Percentiles rank a stretch among this genome's conserved stretches.
Evolutionary conservation across 2,113 vertebrate genomes (phyloP).

Genomic region (Anolis carolinensis): DNA sequence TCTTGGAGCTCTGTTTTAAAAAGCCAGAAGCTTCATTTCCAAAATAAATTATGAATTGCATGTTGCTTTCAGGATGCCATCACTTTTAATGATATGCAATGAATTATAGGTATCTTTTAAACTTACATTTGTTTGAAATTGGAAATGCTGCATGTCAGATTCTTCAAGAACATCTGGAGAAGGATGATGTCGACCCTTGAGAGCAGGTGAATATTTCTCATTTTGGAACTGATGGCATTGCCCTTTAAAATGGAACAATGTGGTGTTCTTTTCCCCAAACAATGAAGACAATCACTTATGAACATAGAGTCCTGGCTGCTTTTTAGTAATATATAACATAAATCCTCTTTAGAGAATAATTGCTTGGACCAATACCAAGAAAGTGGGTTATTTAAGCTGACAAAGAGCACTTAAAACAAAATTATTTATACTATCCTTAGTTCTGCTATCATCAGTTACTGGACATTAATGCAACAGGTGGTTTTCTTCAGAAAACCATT

Average conservation of each 20-base stretch:
- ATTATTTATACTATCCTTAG: conserved; percentile 68
- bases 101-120: conserved; percentile 41
- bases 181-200: conserved; percentile 49
- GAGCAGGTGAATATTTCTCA: conserved; percentile 46
- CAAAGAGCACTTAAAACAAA: conserved; percentile 62
- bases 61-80: conserved; percentile 18
- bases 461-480: conserved; percentile 43
- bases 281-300: conserved; percentile 51
- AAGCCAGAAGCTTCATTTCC: conserved; percentile 17
- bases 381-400: conserved; percentile 70
- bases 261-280: conserved; percentile 44
- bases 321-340: conserved; percentile 65
- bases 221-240: conserved; percentile 42
- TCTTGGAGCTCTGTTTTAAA: conserved; percentile 38
- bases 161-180: conserved; percentile 50
- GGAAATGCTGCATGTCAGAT: conserved; percentile 14
- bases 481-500: neutral
- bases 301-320: conserved; percentile 50
- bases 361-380: conserved; percentile 59
- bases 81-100: conserved; percentile 36
- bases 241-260: conserved; percentile 56
- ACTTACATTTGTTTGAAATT: conserved; percentile 56
- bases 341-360: conserved; percentile 67
- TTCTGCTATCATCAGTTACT: conserved; percentile 62
- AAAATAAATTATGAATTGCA: conserved; percentile 19